These are phyloP conservation scores for Synchiropus splendidus DNA, from an alignment of 2,113 vertebrate species.

Conservation along the genomic window DNA sequence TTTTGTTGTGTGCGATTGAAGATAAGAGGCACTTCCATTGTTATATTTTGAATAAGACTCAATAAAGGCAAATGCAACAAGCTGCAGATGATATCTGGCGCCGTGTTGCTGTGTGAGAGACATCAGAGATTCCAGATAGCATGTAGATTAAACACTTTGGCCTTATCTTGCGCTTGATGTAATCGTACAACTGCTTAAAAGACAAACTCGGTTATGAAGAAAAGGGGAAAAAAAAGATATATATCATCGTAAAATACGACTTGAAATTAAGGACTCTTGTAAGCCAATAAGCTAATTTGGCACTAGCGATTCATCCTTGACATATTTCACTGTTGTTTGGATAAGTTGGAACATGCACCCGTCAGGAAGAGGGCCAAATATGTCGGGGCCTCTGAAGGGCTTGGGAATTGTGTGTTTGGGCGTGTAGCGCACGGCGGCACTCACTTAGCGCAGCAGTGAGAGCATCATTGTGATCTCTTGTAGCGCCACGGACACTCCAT, in stretches of 20 bases:
- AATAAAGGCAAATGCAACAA: slow-evolving; percentile 14
- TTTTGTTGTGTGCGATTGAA: slow-evolving; percentile 9
- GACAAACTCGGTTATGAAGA: too few species aligned
- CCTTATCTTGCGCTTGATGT: slow-evolving; percentile 18
- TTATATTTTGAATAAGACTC: slow-evolving; percentile 19
- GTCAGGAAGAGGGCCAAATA: slow-evolving; percentile 8
- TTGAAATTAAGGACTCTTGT: too few species aligned
- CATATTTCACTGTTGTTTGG: slow-evolving; percentile 25
- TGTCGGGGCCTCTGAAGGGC: background rate
- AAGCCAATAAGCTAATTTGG: too few species aligned
- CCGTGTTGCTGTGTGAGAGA: slow-evolving; percentile 4
- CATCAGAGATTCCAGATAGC: slow-evolving; percentile 12
- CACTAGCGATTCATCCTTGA: slow-evolving; percentile 30
- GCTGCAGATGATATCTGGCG: slow-evolving; percentile 26
- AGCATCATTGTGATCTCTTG: background rate
- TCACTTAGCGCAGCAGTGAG: slow-evolving; percentile 11
- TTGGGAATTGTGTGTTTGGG: background rate
- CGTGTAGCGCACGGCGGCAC: slow-evolving; percentile 1
- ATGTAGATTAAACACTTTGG: slow-evolving; percentile 11
- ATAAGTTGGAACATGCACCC: slow-evolving; percentile 18
- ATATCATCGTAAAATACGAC: too few species aligned
- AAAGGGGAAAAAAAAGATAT: too few species aligned
- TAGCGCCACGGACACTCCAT: slow-evolving; percentile 20
- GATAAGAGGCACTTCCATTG: slow-evolving; percentile 7
- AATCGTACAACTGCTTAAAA: background rate